Evolutionary conservation across 92 coral and sea anemone genomes (phyloP).

Genomic region (Porites lobata): DNA sequence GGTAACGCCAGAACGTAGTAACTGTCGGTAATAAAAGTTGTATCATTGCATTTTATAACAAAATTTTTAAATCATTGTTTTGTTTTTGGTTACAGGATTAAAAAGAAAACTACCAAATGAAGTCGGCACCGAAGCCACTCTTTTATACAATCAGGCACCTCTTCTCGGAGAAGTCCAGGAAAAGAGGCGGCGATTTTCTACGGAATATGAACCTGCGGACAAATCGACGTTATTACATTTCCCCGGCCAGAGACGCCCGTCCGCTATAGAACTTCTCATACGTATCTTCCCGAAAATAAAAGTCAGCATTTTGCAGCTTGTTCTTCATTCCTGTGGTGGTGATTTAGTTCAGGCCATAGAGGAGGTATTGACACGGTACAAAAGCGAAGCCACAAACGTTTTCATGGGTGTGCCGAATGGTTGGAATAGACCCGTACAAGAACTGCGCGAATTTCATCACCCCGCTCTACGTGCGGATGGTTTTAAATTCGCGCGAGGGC

Average conservation of each 20-base stretch:
- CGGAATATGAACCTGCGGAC: conserved; percentile 85
- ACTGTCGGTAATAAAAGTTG: no score
- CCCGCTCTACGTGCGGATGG: conserved; percentile 65
- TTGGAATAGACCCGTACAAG: conserved; percentile 79
- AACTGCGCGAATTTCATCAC: conserved; percentile 75
- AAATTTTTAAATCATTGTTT: not conserved
- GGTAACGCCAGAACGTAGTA: no score
- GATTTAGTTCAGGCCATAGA: conserved; percentile 97
- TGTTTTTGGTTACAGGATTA: conserved; percentile 54
- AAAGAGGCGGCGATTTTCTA: conserved; percentile 74
- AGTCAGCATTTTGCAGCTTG: conserved; percentile 91
- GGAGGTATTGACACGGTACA: conserved; percentile 88
- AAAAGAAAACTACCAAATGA: conserved; percentile 76
- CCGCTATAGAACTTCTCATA: conserved; percentile 92
- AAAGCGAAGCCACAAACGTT: conserved; percentile 71
- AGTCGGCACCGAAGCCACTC: conserved; percentile 44
- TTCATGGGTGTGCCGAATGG: conserved; percentile 80
- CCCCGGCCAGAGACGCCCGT: conserved; percentile 84
- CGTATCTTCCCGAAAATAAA: conserved; percentile 97
- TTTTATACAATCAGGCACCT: conserved; percentile 60
- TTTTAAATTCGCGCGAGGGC: conserved; percentile 73
- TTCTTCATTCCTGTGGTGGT: conserved; percentile 95
- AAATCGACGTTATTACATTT: conserved; percentile 64
- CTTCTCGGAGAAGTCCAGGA: conserved; percentile 73
- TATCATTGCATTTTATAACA: not conserved